Base-by-base conservation (phyloP, 2,888 invertebrate species). In the Sphinx pinastri region DNA sequence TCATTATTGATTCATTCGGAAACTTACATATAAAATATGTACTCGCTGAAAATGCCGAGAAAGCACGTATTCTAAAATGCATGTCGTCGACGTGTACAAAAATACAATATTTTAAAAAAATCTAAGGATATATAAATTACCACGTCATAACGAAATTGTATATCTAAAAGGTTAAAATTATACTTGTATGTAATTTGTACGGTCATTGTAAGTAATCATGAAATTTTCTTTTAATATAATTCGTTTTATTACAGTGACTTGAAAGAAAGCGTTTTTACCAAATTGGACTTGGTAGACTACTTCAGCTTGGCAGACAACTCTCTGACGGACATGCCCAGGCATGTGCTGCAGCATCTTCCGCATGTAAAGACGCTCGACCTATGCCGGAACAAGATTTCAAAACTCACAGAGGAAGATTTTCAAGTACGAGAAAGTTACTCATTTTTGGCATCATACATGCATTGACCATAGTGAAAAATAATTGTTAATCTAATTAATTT, bases 271-370 rank as follows among this genome's bases (percentile, higher is more conserved):
- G 95, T 96, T 59, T 98, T 98, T 88, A 95, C 96, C 72, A 97
- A 97, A 75, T 89, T 98, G 86, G 95, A 96, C 76, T 94, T 96
- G 79, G 95, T 97, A 73, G 96, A 95, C 78, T 97, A 95, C 91
- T 95, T 98, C 82, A 97, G 97, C 83, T 91, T 98, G 74, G 96
- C 97, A 12, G 97, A 97, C 91, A 98, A 98, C 89, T 94, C 95
- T 68, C 92, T 98, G 75, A 94, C 95, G 54, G 95, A 96, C 79
- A 95, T 98, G 88, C 98, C 98, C 6, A 95, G 96, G 67, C 96
- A 97, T 75, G 95, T 97, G 63, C 94, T 97, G 72, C 95, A 95
- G 68, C 96, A 97, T 81, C 94, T 98, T 89, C 96, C 97, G 0
- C 95, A 96, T 76, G 95, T 98, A 71, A 96, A 96, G 83, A 97